These are phyloP conservation scores for Microtus oregoni DNA, from an alignment of 2,113 vertebrate species.

Conservation along the genomic window DNA sequence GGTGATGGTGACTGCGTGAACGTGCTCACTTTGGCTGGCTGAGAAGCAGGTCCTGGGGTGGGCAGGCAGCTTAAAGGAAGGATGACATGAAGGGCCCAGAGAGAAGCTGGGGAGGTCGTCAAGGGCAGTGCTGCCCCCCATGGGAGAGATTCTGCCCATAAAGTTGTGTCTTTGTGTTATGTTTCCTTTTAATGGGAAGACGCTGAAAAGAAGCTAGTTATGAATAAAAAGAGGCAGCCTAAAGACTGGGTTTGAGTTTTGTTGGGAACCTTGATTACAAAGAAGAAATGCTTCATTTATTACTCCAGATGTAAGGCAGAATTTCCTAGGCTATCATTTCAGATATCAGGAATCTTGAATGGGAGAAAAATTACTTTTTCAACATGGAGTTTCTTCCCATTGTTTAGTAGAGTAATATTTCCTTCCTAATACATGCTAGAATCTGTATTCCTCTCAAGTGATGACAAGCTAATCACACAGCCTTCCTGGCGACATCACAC, in stretches of 20 bases:
- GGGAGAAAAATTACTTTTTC: constrained; percentile 3
- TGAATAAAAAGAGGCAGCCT: constrained; percentile 4
- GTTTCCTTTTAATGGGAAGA: constrained; percentile 44
- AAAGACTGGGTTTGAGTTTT: constrained; percentile 23
- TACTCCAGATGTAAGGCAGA: neutral
- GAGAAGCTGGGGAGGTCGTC: neutral
- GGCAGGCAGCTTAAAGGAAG: neutral
- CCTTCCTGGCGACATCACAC: neutral
- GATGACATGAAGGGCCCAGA: neutral
- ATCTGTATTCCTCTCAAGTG: neutral
- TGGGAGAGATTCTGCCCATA: neutral
- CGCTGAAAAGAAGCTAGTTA: neutral
- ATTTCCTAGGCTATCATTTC: neutral
- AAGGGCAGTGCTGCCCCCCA: neutral
- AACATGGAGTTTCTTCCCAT: neutral
- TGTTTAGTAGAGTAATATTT: constrained; percentile 29
- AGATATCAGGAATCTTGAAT: neutral
- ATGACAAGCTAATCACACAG: constrained; percentile 22
- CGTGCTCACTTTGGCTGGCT: neutral
- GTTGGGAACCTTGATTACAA: neutral
- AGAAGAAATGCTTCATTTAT: neutral
- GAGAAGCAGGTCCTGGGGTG: neutral
- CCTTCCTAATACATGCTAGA: neutral
- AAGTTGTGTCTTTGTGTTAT: neutral
- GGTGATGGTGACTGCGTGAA: neutral